phyloP scores from a whole-genome alignment of 2,888 invertebrate genomes.

The Globia sparganii region DNA sequence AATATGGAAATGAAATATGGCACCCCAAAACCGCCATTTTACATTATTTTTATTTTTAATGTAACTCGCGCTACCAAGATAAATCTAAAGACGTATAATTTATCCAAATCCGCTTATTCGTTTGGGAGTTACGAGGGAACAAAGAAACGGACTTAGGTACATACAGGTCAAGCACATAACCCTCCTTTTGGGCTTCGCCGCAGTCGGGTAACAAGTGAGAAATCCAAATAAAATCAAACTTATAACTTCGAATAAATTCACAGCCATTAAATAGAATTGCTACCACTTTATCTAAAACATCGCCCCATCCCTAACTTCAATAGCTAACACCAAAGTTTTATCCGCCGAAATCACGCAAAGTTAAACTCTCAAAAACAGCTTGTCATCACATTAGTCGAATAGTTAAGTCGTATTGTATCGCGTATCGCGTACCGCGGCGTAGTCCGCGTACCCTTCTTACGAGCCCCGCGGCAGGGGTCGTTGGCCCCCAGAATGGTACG shows the following conservation, averaged over 20 bases:
- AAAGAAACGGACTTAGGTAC: no score
- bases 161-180: no score
- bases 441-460: conserved; percentile 63
- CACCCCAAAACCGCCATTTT: no score
- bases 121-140: no score
- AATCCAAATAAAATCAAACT: background rate
- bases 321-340: conserved; percentile 52
- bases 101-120: no score
- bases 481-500: conserved; percentile 74
- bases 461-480: conserved; percentile 65
- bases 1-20: no score
- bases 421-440: conserved; percentile 60
- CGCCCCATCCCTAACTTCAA: conserved; percentile 39
- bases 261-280: conserved; percentile 37
- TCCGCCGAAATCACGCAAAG: conserved; percentile 56
- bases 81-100: no score
- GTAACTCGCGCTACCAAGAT: no score
- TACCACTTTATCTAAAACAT: conserved; percentile 43
- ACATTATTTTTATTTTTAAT: no score
- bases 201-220: no score
- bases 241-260: conserved; percentile 25
- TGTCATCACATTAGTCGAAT: conserved; percentile 56
- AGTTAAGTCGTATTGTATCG: conserved; percentile 65
- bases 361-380: conserved; percentile 49
- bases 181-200: no score